A percentile compares a stretch with the other conserved stretches of the same genome.
These are phyloP conservation scores for Serripes groenlandicus DNA, from an alignment of 2,888 invertebrate genomes.

Conservation along the genomic window DNA sequence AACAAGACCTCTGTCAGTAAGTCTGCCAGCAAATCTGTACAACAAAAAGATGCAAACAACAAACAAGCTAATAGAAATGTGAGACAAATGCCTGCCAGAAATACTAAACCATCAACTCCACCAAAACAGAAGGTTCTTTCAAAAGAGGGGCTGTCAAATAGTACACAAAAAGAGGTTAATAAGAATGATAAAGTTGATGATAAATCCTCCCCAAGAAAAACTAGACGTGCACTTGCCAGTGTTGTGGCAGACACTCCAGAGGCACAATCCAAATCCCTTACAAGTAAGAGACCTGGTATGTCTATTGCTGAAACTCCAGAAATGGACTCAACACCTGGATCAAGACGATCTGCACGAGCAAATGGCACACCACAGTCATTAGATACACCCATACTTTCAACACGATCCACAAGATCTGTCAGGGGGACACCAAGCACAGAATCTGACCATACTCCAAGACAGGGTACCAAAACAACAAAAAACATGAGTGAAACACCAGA, in stretches of 20 bases:
- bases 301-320: conserved; percentile 43
- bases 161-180: background rate
- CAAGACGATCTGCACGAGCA: background rate
- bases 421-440: background rate
- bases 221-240: conserved; percentile 17
- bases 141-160: background rate
- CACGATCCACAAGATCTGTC: background rate
- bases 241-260: conserved; percentile 45
- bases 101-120: background rate
- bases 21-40: background rate
- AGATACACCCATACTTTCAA: background rate
- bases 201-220: conserved; percentile 24
- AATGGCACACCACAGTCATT: background rate
- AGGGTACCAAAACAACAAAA: background rate
- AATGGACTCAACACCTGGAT: background rate
- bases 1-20: background rate
- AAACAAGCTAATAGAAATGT: background rate
- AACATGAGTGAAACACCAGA: conserved; percentile 27
- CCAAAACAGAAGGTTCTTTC: background rate
- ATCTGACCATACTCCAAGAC: background rate
- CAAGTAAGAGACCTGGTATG: background rate
- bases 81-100: background rate
- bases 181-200: background rate
- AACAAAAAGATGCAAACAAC: background rate
- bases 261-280: background rate